Percentiles rank a stretch among this genome's conserved stretches.
These are phyloP conservation scores for Barnardius zonarius DNA, from an alignment of 2,113 vertebrate species.

Conservation along the genomic window DNA sequence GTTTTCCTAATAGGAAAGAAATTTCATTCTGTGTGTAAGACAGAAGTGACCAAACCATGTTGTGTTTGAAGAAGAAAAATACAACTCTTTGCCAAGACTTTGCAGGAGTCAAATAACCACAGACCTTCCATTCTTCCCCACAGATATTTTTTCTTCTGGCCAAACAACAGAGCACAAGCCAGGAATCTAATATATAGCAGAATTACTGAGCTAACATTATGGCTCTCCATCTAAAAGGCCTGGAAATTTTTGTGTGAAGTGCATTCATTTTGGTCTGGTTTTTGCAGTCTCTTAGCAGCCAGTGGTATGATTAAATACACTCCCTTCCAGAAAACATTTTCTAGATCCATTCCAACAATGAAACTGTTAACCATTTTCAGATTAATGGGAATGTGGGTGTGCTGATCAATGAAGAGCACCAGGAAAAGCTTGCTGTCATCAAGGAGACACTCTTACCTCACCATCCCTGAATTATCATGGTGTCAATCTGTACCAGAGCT, in stretches of 20 bases:
- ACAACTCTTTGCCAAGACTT: neutral
- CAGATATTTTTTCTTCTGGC: neutral
- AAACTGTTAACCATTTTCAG: neutral
- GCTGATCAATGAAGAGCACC: neutral
- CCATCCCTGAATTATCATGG: neutral
- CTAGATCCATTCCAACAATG: neutral
- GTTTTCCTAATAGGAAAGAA: neutral
- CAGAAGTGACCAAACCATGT: neutral
- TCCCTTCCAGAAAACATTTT: neutral
- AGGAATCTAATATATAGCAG: neutral
- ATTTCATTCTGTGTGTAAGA: neutral
- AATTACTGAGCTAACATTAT: neutral
- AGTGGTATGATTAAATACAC: neutral
- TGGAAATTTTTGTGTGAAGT: neutral
- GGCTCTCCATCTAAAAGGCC: neutral
- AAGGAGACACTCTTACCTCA: neutral
- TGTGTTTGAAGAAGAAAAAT: neutral
- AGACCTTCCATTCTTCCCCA: neutral
- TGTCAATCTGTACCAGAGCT: neutral
- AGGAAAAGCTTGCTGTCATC: neutral
- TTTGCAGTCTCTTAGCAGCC: neutral
- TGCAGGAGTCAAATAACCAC: neutral
- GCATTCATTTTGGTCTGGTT: neutral
- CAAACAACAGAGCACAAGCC: neutral
- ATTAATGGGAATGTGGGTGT: neutral